Evolutionary conservation across 2,888 invertebrate species (phyloP), one percentile per base, ranked within the genome.

Genomic region (Argyresthia albistria): DNA sequence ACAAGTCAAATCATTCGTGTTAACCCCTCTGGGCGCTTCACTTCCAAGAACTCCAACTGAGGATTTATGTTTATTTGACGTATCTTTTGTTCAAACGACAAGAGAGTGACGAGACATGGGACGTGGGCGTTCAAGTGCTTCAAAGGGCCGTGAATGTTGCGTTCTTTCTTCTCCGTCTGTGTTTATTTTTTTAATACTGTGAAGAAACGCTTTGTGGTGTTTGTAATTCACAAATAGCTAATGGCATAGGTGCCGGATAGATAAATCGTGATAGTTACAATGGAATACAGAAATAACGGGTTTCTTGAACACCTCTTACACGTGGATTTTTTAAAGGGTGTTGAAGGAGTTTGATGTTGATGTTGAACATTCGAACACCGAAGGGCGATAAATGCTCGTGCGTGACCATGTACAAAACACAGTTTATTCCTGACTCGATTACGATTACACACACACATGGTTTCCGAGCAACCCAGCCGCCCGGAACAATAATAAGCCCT

Each of bases 381-480:
- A 4, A 25, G 25, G 2, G 25, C 25, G 6, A 25, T 25, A 25
- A 25, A 2, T 25, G 25, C 6, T 25, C 25, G 25, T 25, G 25
- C 25, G 25, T 25, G 25, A 25, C 25, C 25, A 25, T 25, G 25
- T 25, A 25, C 25, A 25, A 39, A 39, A 39, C 39, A 39, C 39
- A 8, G 46, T 10, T 11, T 46, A 46, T 46, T 57, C 55, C 57
- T 51, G 55, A 49, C 55, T 54, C 59, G 61, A 63, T 64, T 65
- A 58, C 67, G 66, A 69, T 69, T 64, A 66, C 59, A 58, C 64
- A 66, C 59, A 57, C 46, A 1, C 3, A 8, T 14, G n/a, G 69
- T 72, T 76, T 74, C 74, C 73, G 72, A 62, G 59, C 67, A 64
- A 63, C 64, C 73, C 78, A 73, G 68, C 70, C 70, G 70, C 60